Evolutionary conservation across 2,113 vertebrate species (phyloP).

Genomic region (Ochotona curzoniae): DNA sequence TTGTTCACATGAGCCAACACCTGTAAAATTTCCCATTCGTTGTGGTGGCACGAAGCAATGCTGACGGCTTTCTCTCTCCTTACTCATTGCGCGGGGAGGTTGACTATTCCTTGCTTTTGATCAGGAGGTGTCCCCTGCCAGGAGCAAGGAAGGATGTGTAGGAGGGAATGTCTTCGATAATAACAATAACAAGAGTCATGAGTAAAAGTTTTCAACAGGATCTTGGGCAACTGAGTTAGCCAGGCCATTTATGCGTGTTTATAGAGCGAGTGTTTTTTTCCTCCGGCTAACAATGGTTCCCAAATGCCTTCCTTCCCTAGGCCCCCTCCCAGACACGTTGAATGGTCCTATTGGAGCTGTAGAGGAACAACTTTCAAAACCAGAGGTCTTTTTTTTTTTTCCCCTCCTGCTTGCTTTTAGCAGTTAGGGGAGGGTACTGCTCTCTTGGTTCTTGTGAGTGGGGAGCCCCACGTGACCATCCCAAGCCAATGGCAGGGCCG

Average conservation of each 20-base stretch:
- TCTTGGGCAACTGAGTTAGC: conserved; percentile 72
- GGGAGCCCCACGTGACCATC: background rate
- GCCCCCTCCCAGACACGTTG: conserved; percentile 54
- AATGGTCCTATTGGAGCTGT: conserved; percentile 34
- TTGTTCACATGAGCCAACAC: conserved; percentile 27
- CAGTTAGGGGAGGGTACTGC: background rate
- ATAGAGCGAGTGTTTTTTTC: conserved; percentile 64
- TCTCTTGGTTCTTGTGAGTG: background rate
- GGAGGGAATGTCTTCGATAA: conserved; percentile 76
- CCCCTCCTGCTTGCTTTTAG: conserved; percentile 34
- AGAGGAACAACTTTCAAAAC: conserved; percentile 11
- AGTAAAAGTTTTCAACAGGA: conserved; percentile 78
- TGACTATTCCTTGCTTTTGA: conserved; percentile 76
- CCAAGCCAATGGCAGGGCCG: background rate
- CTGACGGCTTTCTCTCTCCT: conserved; percentile 9
- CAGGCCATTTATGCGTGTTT: conserved; percentile 68
- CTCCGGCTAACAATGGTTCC: conserved; percentile 75
- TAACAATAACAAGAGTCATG: conserved; percentile 80
- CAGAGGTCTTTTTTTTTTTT: background rate
- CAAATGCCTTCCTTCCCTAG: conserved; percentile 76
- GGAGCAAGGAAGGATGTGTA: conserved; percentile 80
- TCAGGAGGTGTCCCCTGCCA: conserved; percentile 74
- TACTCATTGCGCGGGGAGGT: conserved; percentile 63
- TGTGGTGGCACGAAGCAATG: too few species aligned
- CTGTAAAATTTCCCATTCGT: background rate